Conservation (phyloP, 1,140 invertebrate species). For the Octopus sinensis region DNA sequence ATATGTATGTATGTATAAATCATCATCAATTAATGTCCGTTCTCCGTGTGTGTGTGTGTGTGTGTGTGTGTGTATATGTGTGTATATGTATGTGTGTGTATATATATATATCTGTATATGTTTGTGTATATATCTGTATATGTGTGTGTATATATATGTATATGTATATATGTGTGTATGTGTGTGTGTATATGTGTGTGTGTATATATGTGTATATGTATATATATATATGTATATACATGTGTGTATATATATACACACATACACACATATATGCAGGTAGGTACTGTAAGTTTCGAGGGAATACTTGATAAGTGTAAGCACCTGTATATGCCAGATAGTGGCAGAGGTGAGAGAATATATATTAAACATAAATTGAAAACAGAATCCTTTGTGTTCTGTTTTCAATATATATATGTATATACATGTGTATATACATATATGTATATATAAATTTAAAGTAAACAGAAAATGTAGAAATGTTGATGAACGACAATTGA, state of each 20-base stretch:
- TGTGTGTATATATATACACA: neutral
- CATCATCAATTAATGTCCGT: too few relatives aligned
- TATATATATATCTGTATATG: too few relatives aligned
- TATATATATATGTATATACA: neutral
- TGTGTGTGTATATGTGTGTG: neutral
- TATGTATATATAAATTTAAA: too few relatives aligned
- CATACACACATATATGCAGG: neutral
- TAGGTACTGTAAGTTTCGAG: neutral
- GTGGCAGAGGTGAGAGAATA: neutral
- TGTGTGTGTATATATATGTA: neutral
- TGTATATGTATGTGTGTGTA: too few relatives aligned
- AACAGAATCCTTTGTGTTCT: neutral
- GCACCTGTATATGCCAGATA: too few relatives aligned
- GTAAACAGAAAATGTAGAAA: too few relatives aligned
- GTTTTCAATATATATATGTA: neutral
- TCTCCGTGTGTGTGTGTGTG: too few relatives aligned
- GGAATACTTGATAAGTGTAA: neutral
- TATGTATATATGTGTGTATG: neutral
- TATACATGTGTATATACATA: neutral
- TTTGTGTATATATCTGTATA: neutral
- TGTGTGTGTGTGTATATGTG: too few relatives aligned
- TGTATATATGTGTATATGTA: neutral
- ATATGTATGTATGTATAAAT: too few relatives aligned
- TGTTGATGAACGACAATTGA: too few relatives aligned
- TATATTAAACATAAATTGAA: neutral